Conservation (phyloP, 2,797 vertebrate genomes). For the Nothura maculosa region DNA sequence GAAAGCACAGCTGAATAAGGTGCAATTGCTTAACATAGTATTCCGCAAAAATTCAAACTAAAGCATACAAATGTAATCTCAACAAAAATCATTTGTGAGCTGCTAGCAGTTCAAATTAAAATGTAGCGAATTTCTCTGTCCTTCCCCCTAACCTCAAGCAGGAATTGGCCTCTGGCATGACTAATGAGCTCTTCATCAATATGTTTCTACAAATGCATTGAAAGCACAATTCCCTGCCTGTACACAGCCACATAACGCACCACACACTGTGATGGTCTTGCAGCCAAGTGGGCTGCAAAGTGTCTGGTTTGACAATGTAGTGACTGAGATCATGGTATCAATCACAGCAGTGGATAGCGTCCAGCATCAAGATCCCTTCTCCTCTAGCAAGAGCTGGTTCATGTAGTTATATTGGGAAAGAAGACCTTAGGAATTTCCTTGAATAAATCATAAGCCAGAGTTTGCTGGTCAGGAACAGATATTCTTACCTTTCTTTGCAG, state of each 20-base stretch:
- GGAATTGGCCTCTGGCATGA: background rate
- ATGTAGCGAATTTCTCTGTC: background rate
- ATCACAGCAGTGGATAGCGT: background rate
- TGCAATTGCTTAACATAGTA: background rate
- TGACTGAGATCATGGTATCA: too few relatives aligned
- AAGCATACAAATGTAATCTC: background rate
- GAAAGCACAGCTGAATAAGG: background rate
- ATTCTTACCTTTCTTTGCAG: background rate
- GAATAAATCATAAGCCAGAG: background rate
- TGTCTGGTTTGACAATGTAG: rapidly evolving
- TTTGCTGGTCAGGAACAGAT: background rate
- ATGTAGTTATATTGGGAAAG: background rate
- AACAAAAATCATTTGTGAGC: background rate
- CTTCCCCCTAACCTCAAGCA: background rate
- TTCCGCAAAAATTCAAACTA: background rate
- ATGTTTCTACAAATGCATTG: background rate
- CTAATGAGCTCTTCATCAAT: background rate
- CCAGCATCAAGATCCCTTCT: background rate
- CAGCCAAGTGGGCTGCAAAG: rapidly evolving
- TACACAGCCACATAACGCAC: rapidly evolving
- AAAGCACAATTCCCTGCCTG: rapidly evolving
- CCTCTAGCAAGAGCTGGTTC: background rate
- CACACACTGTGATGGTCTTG: background rate
- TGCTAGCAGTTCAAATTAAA: background rate
- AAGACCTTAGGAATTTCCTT: rapidly evolving